These are phyloP conservation scores for Deroplatys truncata DNA, from an alignment of 2,888 invertebrate genomes.

Conservation along the genomic window DNA sequence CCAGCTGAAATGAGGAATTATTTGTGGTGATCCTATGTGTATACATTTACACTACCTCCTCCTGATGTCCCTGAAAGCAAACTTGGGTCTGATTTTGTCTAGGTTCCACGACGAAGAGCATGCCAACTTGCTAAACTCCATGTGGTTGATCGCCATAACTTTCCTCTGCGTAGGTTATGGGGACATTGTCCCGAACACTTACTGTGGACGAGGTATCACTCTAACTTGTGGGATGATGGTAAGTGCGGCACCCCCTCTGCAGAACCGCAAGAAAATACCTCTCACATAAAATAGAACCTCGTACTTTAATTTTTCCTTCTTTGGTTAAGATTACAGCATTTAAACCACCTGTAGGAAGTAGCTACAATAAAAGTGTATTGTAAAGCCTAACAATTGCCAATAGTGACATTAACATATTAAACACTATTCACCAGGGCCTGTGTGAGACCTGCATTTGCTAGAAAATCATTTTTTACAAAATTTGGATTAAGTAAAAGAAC, in stretches of 20 bases:
- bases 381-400: background rate
- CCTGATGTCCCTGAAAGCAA: background rate
- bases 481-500: background rate
- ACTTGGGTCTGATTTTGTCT: constrained; percentile 18
- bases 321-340: background rate
- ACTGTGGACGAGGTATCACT: constrained; percentile 98
- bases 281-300: background rate
- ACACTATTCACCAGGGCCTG: background rate
- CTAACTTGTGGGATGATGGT: constrained; percentile 99
- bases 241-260: constrained; percentile 49
- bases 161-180: constrained; percentile 99
- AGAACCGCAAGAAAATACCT: background rate
- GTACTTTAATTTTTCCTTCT: background rate
- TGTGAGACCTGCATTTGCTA: background rate
- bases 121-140: constrained; percentile 97
- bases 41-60: background rate
- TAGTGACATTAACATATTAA: no score
- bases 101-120: constrained; percentile 99
- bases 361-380: background rate
- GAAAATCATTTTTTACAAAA: background rate
- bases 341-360: background rate
- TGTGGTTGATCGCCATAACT: constrained; percentile 99
- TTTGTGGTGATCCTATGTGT: background rate
- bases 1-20: background rate
- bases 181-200: constrained; percentile 99